Evolutionary conservation across 2,797 vertebrate genomes (phyloP).

Genomic region (Momotus momota): DNA sequence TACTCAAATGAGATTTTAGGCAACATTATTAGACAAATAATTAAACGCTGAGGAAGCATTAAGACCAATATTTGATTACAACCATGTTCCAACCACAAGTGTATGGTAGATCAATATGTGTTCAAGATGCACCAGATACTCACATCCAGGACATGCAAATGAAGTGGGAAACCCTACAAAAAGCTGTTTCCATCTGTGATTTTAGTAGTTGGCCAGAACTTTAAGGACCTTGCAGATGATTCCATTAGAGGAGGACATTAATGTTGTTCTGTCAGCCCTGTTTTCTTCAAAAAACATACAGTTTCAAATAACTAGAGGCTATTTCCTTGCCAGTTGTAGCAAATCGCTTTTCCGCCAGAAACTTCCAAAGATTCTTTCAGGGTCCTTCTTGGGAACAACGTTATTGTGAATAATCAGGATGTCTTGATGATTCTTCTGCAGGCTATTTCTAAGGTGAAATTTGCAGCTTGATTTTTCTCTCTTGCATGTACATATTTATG

Average conservation of each 20-base stretch:
- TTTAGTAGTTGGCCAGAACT: not conserved
- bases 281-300: not conserved
- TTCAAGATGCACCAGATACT: not conserved
- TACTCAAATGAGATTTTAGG: not conserved
- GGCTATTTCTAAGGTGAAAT: not conserved
- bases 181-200: not conserved
- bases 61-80: not conserved
- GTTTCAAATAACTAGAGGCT: not conserved
- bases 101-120: not conserved
- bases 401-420: not conserved
- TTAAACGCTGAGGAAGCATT: not conserved
- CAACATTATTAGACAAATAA: not conserved
- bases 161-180: not conserved
- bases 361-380: not conserved
- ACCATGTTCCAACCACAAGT: not conserved
- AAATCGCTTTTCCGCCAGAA: not conserved
- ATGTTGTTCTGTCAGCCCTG: not conserved
- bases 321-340: not conserved
- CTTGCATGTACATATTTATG: not conserved
- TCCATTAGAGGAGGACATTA: not conserved
- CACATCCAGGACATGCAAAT: not conserved
- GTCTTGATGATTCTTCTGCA: not conserved
- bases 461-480: not conserved
- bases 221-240: not conserved
- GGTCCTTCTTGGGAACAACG: not conserved